A percentile compares a stretch with the other conserved stretches of the same genome.
phyloP scores from a whole-genome alignment of 1,140 invertebrate genomes.

The Ceratitis capitata region DNA sequence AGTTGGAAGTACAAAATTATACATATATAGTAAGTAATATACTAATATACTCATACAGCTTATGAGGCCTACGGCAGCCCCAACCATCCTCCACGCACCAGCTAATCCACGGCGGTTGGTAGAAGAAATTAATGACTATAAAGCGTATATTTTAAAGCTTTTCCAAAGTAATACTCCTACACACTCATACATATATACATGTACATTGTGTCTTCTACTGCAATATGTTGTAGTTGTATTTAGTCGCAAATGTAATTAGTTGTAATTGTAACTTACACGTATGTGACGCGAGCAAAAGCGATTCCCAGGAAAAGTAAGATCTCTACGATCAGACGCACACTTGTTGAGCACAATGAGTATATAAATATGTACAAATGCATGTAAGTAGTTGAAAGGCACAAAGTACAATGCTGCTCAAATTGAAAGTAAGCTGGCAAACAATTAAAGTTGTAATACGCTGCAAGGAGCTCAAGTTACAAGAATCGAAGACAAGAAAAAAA shows the following conservation, averaged over 20 bases:
- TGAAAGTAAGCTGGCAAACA: slow-evolving; percentile 27
- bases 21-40: too few species aligned
- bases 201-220: too few species aligned
- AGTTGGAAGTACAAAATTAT: too few species aligned
- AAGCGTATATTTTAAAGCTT: too few species aligned
- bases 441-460: slow-evolving; percentile 5
- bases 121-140: too few species aligned
- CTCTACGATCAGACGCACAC: neutral
- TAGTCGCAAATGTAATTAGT: neutral
- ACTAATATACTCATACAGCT: too few species aligned
- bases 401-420: slow-evolving; percentile 1
- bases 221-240: too few species aligned
- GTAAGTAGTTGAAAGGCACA: neutral
- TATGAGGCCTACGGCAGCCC: too few species aligned
- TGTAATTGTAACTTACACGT: neutral
- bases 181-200: too few species aligned
- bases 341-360: neutral
- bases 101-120: too few species aligned
- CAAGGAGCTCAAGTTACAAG: neutral
- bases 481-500: neutral
- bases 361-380: neutral
- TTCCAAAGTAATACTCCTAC: too few species aligned
- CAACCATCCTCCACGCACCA: too few species aligned
- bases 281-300: neutral
- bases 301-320: neutral